Base-by-base conservation (phyloP, 1,140 invertebrate genomes). In the Macrobrachium rosenbergii region DNA sequence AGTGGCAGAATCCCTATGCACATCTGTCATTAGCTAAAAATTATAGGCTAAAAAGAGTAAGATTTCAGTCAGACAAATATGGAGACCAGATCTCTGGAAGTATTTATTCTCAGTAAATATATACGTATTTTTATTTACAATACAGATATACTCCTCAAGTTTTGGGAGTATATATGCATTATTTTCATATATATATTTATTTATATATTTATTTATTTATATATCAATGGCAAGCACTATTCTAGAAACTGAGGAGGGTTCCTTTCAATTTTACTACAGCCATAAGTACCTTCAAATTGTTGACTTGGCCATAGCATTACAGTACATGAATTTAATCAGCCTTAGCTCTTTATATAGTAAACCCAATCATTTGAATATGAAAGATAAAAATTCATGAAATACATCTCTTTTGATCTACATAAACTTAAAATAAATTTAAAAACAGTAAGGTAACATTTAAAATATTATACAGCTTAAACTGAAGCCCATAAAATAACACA, bases 211-310 rank as follows among this genome's bases (percentile, higher is more conserved):
- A 63, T 45, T 37, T 58, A 80, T 58, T 63, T 63, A 76, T 64
- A 83, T 73, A 59, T 64, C 23, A 45, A 85, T 78, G 58, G 52
- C 19, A 45, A 69, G 23, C 28, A 78, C 64, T 76, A 77, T 58
- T 77, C n/a, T 85, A 78, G 77, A 85, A 52, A n/a, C 37, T 69
- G 77, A 85, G 75, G 78, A 78, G 78, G 77, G 60, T 85, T 78
- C 69, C 67, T 75, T 23, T 43, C 83, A 52, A 52, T 52, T 52
- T 52, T 52, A 52, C 52, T 52, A 52, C 52, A 52, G 52, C 52
- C 52, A 52, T 52, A 52, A 52, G 52, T 52, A 52, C 52, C 52
- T 52, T 52, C 52, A 52, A 52, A 52, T 52, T 52, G 52, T 52
- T 52, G 52, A 52, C 52, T 52, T 52, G 52, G 52, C 52, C 52